Conservation (phyloP, 2,113 vertebrate genomes). For the Hemiscyllium ocellatum region DNA sequence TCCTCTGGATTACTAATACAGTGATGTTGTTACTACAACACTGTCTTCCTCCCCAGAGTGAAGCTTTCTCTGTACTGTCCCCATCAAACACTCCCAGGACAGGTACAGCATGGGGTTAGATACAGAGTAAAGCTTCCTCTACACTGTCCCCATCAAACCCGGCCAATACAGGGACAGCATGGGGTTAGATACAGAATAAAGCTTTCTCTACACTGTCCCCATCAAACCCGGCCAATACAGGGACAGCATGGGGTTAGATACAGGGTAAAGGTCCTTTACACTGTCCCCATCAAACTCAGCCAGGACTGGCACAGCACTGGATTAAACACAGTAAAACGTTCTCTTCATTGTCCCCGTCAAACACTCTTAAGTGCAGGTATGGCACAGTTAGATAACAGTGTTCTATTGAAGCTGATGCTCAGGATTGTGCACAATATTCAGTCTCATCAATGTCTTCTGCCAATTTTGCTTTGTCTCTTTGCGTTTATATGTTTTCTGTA, state of each 20-base stretch:
- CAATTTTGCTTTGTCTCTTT: background rate
- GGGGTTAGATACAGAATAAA: too few relatives aligned
- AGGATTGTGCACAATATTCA: background rate
- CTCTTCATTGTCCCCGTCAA: background rate
- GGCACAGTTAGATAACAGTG: background rate
- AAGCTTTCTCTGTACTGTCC: too few relatives aligned
- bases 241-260: background rate
- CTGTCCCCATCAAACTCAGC: background rate
- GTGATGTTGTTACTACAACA: too few relatives aligned
- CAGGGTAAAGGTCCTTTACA: background rate
- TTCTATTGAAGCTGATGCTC: background rate
- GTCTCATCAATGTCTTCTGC: background rate
- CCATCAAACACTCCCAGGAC: background rate
- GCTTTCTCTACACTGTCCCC: background rate
- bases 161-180: too few relatives aligned
- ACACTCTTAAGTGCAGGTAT: background rate
- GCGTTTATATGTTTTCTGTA: background rate
- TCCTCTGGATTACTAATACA: too few relatives aligned
- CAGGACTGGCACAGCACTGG: too few relatives aligned
- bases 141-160: background rate
- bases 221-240: background rate
- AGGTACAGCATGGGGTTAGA: background rate
- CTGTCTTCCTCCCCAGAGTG: too few relatives aligned
- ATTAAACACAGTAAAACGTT: too few relatives aligned
- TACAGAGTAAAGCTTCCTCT: background rate